Base-by-base conservation (phyloP, 1,140 invertebrate genomes). In the Yoshiicerus persimilis region DNA sequence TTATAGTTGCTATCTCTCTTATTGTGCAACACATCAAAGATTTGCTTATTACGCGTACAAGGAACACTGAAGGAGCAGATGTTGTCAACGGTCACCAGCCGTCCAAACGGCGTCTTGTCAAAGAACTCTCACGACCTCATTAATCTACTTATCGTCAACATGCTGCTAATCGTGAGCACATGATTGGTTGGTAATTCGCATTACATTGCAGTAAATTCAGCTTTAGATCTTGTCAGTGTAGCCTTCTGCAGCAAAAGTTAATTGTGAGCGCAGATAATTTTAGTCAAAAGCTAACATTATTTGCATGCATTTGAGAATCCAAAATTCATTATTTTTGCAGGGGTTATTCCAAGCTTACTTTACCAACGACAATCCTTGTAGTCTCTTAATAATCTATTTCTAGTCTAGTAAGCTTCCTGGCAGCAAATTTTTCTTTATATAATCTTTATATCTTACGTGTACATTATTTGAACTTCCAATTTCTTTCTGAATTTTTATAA, bases 21-120 rank as follows among this genome's bases (percentile, higher is more conserved):
- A 89, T 89, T 84, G 88, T 89, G n/a, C 88, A 89, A 70, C 88
- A 89, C 64, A 87, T 89, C 62, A 34, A 87, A 80, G 89, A 89
- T 77, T 36, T 89, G 30, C 47, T 88, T 32, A 62, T 62, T 39
- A 32, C 83, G 9, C n/a, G 87, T 16, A 86, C 36, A 25, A 38
- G 25, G 41, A 62, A 23, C n/a, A 36, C 27, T 16, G 27, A 30
- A 80, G 47, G 32, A 23, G 4, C 23, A 3, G 27, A 36, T 13
- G 25, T 30, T 39, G 38, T 30, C 11, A n/a, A 41, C 27, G n/a
- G 80, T 8, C 27, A 47, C 6, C 83, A 62, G 34, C 39, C 36
- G 9, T 86, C 34, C 5, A 87, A 88, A n/a, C 86, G 89, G 8
- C 89, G 62, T 27, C 64, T 88, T 23, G 36, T 30, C 25, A 89